Conservation (phyloP, 2,113 vertebrate species). For the Canis aureus region DNA sequence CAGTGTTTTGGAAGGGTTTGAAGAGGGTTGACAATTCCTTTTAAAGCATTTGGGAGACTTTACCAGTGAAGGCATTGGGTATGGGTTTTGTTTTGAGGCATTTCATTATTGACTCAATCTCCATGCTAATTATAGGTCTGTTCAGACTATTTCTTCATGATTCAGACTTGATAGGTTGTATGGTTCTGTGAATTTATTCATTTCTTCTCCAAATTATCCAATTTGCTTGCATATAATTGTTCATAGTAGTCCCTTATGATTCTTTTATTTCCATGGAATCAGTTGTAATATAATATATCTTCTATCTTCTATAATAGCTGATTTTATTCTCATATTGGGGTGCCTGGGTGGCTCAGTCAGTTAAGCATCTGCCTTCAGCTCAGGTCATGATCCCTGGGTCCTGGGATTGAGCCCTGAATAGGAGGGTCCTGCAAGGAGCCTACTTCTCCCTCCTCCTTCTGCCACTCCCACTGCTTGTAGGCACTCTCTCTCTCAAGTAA, state of each 20-base stretch:
- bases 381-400: neutral
- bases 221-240: neutral
- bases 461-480: neutral
- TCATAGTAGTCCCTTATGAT: neutral
- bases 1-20: neutral
- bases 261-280: neutral
- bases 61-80: neutral
- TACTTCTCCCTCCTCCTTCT: neutral
- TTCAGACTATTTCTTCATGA: neutral
- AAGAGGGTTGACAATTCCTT: neutral
- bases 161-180: neutral
- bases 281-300: neutral
- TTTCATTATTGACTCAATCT: neutral
- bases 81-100: neutral
- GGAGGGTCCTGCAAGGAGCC: too few relatives aligned
- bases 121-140: neutral
- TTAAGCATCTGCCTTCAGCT: neutral
- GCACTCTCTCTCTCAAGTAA: neutral
- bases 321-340: neutral
- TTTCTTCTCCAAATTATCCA: neutral
- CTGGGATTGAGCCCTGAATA: neutral
- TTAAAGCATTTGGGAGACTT: neutral
- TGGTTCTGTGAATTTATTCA: neutral
- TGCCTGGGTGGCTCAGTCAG: neutral
- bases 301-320: neutral